phyloP scores from a whole-genome alignment of 1,140 invertebrate genomes.

The Drosophila sturtevanti region DNA sequence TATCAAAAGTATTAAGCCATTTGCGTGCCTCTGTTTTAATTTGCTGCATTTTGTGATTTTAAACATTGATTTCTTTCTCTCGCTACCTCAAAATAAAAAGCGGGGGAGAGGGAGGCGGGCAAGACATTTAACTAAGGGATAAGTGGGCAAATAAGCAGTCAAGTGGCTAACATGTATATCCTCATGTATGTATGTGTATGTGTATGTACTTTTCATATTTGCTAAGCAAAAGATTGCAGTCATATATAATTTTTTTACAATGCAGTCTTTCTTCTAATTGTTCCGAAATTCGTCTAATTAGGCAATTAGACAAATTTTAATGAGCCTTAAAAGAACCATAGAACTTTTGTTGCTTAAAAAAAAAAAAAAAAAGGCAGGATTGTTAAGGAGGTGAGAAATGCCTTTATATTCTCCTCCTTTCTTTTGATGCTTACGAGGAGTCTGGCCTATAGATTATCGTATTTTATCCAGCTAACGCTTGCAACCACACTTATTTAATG shows the following conservation, averaged over 20 bases:
- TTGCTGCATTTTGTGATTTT: slow-evolving; percentile 45
- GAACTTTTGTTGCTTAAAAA: too few relatives aligned
- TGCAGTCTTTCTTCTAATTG: background rate
- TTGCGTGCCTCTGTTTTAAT: slow-evolving; percentile 56
- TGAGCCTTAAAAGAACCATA: too few relatives aligned
- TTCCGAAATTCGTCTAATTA: background rate
- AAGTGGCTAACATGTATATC: slow-evolving; percentile 19
- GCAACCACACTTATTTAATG: background rate
- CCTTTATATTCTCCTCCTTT: too few relatives aligned
- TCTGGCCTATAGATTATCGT: too few relatives aligned
- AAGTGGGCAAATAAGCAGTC: slow-evolving; percentile 25
- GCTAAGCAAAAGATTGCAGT: too few relatives aligned
- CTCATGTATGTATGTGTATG: too few relatives aligned
- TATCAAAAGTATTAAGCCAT: slow-evolving; percentile 48
- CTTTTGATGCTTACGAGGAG: too few relatives aligned
- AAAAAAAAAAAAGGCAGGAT: too few relatives aligned
- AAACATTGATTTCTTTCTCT: slow-evolving; percentile 36
- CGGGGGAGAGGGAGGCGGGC: background rate
- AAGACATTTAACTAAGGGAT: background rate
- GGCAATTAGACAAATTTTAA: background rate
- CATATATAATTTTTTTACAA: background rate
- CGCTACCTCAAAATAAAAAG: too few relatives aligned
- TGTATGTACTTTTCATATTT: too few relatives aligned
- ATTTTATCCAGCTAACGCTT: too few relatives aligned
- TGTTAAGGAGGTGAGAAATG: too few relatives aligned